A percentile compares a stretch with the other conserved stretches of the same genome.
phyloP scores from a whole-genome alignment of 2,888 invertebrate genomes.

The Philaethria dido region DNA sequence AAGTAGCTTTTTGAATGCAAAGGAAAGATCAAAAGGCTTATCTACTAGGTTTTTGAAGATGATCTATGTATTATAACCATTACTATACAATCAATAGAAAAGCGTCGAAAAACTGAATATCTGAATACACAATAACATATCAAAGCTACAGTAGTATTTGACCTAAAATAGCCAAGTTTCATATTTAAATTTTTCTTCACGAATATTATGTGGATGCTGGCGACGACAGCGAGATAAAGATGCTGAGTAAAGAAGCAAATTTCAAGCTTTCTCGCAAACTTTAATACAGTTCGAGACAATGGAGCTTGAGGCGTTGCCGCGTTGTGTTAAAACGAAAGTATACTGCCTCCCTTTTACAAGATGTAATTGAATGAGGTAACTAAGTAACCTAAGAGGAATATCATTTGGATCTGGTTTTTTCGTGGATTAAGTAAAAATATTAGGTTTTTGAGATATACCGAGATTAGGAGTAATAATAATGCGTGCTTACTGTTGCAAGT shows the following conservation, averaged over 20 bases:
- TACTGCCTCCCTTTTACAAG: constrained; percentile 5
- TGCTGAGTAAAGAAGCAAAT: constrained; percentile 21
- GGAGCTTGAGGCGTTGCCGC: constrained; percentile 4
- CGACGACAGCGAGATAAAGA: constrained; percentile 13
- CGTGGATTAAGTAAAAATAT: background rate
- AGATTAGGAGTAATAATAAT: too few species aligned
- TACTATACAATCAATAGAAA: too few species aligned
- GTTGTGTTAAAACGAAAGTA: constrained; percentile 14
- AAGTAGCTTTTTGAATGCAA: too few species aligned
- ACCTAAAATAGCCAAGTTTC: background rate
- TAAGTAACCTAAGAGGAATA: background rate
- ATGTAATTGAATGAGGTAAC: constrained; percentile 17
- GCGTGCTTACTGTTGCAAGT: too few species aligned
- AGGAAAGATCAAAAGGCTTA: too few species aligned
- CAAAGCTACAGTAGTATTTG: background rate
- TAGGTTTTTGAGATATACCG: too few species aligned
- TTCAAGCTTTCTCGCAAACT: constrained; percentile 11
- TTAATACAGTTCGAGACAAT: constrained; percentile 9
- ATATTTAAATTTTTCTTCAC: constrained; percentile 10
- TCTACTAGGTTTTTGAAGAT: too few species aligned
- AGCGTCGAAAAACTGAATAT: too few species aligned
- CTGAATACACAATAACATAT: background rate
- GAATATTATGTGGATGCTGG: background rate
- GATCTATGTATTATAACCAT: too few species aligned
- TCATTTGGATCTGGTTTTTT: background rate